A percentile compares a stretch with the other conserved stretches of the same genome.
phyloP scores from a whole-genome alignment of 2,888 invertebrate species.

The Mimumesa dahlbomi region DNA sequence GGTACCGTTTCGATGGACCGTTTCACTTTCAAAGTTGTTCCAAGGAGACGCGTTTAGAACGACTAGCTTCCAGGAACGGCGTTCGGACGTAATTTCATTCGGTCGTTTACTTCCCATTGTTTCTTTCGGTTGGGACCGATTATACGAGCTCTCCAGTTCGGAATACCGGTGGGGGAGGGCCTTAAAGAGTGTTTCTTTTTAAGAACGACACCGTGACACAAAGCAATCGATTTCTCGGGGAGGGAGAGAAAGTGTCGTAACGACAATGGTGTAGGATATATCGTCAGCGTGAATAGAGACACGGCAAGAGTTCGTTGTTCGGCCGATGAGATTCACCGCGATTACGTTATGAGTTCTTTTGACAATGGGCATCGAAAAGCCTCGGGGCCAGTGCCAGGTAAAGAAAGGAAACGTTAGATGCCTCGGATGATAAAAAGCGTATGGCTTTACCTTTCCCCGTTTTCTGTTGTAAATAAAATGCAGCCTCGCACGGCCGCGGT shows the following conservation, averaged over 20 bases:
- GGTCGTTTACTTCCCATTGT: constrained; percentile 52
- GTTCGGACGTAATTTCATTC: constrained; percentile 8
- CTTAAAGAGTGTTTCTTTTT: not conserved
- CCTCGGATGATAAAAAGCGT: constrained; percentile 39
- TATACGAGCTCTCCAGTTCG: not conserved
- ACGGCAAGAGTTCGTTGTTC: not conserved
- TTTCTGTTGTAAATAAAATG: constrained; percentile 47
- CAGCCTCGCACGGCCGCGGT: constrained; percentile 19
- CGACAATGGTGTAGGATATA: constrained; percentile 37
- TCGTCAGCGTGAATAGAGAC: constrained; percentile 25
- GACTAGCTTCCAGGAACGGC: not conserved
- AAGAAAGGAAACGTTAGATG: constrained; percentile 18
- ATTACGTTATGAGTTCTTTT: constrained; percentile 21
- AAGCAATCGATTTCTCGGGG: constrained; percentile 19
- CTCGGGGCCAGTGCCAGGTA: not conserved
- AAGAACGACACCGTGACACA: not conserved
- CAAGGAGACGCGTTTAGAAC: not conserved
- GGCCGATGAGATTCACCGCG: constrained; percentile 11
- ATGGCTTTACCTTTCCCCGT: constrained; percentile 30
- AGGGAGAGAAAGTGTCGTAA: constrained; percentile 24
- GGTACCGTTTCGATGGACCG: constrained; percentile 68
- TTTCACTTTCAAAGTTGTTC: constrained; percentile 70
- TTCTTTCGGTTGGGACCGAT: not conserved
- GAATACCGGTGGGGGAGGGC: too few species aligned
- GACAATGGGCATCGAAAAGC: constrained; percentile 21